These are phyloP conservation scores for Hyppa rectilinea DNA, from an alignment of 2,888 invertebrate species.

Conservation along the genomic window DNA sequence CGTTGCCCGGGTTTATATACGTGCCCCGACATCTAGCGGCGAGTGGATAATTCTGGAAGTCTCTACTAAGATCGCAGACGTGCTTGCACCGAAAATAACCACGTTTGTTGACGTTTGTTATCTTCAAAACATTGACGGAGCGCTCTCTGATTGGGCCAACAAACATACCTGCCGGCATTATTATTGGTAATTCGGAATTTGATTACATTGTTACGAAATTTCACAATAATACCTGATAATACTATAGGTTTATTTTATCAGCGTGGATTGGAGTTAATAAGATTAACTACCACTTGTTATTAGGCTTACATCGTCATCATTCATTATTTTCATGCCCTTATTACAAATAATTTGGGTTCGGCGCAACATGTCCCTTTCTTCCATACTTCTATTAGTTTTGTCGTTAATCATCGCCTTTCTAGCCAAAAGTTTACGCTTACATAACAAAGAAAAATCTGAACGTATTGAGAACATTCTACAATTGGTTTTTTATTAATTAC, in stretches of 20 bases:
- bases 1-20: constrained; percentile 70
- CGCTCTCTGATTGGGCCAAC: constrained; percentile 37
- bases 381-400: too few relatives aligned
- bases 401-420: too few relatives aligned
- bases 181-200: constrained; percentile 12
- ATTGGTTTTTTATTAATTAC: not conserved
- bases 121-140: constrained; percentile 41
- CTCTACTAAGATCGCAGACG: constrained; percentile 51
- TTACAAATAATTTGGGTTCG: not conserved
- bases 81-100: constrained; percentile 41
- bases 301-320: not conserved
- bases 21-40: constrained; percentile 75
- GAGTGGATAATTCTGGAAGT: constrained; percentile 75
- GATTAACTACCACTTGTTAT: not conserved
- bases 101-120: constrained; percentile 43
- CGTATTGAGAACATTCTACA: constrained; percentile 32
- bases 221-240: constrained; percentile 28
- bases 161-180: not conserved
- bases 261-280: constrained; percentile 14
- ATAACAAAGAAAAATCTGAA: not conserved
- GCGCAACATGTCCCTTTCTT: too few relatives aligned
- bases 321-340: not conserved
- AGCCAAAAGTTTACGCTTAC: not conserved
- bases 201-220: constrained; percentile 26
- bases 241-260: constrained; percentile 5